Conservation (phyloP, 2,113 vertebrate species). For the Suncus etruscus region DNA sequence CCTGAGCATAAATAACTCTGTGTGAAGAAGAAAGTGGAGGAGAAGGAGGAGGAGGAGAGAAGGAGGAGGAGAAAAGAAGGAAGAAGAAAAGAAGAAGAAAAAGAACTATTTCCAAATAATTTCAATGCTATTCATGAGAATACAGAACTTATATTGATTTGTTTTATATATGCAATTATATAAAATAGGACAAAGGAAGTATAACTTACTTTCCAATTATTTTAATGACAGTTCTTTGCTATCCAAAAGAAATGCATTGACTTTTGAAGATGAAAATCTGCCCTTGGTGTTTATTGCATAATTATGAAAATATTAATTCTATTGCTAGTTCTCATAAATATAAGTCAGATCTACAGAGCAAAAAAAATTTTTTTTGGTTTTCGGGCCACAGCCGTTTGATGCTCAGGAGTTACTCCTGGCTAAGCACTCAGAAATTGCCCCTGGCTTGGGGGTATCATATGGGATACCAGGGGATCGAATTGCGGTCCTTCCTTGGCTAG, state of each 20-base stretch:
- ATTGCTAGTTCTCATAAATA: background rate
- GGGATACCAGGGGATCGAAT: too few species aligned
- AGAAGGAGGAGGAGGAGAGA: too few species aligned
- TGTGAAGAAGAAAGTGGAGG: too few species aligned
- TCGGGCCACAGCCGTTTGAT: too few species aligned
- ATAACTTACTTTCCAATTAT: slow-evolving; percentile 13
- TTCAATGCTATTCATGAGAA: slow-evolving; percentile 42
- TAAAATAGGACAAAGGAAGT: slow-evolving; percentile 2
- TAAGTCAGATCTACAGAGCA: background rate
- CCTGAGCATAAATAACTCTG: too few species aligned
- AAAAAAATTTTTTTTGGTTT: too few species aligned
- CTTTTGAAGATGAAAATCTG: slow-evolving; percentile 10
- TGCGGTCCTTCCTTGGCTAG: too few species aligned
- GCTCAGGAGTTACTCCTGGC: too few species aligned
- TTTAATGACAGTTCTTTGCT: slow-evolving; percentile 29
- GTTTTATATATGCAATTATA: background rate
- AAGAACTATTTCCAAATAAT: background rate
- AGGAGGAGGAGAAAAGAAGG: too few species aligned
- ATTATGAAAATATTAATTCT: background rate
- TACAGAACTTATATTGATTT: background rate
- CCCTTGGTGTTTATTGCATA: background rate
- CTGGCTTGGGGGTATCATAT: too few species aligned
- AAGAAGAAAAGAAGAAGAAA: too few species aligned
- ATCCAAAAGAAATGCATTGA: background rate
- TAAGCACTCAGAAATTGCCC: too few species aligned